Conservation (phyloP, 1,140 invertebrate species). For the Sitobion miscanthi region DNA sequence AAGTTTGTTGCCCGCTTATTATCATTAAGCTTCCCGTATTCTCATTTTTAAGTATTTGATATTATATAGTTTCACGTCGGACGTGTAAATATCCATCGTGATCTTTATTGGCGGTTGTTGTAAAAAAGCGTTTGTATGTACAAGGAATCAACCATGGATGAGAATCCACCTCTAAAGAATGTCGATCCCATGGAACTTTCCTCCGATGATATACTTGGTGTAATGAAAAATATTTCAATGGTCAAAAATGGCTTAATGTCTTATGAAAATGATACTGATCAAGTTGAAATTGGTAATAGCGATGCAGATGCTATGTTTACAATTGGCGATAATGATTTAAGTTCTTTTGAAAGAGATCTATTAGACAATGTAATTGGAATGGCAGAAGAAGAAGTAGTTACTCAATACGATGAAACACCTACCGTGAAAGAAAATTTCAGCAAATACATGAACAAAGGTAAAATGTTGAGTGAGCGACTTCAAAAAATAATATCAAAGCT, state of each 20-base stretch:
- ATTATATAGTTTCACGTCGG: too few species aligned
- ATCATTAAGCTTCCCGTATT: too few species aligned
- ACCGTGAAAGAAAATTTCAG: constrained; percentile 44
- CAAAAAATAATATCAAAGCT: constrained; percentile 50
- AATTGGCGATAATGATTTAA: constrained; percentile 50
- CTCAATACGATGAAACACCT: constrained; percentile 53
- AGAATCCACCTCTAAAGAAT: constrained; percentile 48
- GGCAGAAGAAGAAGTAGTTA: constrained; percentile 56
- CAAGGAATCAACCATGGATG: constrained; percentile 47
- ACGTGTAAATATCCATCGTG: too few species aligned
- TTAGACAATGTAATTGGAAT: constrained; percentile 53
- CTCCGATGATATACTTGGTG: constrained; percentile 43
- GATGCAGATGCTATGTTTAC: constrained; percentile 47
- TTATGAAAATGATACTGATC: constrained; percentile 47
- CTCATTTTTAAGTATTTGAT: too few species aligned
- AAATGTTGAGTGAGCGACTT: constrained; percentile 39
- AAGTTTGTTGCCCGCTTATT: too few species aligned
- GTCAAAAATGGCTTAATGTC: constrained; percentile 51
- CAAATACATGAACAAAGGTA: constrained; percentile 43
- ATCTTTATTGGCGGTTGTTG: constrained; percentile 29
- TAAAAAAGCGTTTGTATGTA: constrained; percentile 36
- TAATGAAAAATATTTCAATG: constrained; percentile 51
- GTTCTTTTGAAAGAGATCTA: constrained; percentile 54
- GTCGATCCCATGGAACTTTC: constrained; percentile 46
- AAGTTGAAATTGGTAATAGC: constrained; percentile 48